These are phyloP conservation scores for Drosophila antonietae DNA, from an alignment of 2,888 invertebrate genomes.

Conservation along the genomic window DNA sequence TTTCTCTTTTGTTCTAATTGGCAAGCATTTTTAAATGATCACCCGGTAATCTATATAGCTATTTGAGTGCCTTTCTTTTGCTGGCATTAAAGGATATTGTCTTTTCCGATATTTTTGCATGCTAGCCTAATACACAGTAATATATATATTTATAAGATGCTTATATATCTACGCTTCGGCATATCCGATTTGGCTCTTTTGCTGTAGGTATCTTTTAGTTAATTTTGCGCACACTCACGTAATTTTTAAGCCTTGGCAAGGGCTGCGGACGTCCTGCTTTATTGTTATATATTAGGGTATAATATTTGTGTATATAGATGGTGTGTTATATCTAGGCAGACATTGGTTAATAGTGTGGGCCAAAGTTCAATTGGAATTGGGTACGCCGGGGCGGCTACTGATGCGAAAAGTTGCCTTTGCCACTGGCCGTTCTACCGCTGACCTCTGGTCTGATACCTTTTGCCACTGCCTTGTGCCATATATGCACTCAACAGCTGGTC, in stretches of 20 bases:
- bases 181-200: background rate
- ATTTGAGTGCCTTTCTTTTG: background rate
- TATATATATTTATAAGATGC: background rate
- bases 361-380: conserved; percentile 55
- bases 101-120: background rate
- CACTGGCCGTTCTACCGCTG: background rate
- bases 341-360: background rate
- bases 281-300: conserved; percentile 10
- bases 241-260: conserved; percentile 29
- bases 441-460: background rate
- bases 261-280: conserved; percentile 21
- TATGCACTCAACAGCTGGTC: conserved; percentile 64
- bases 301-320: background rate
- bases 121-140: background rate
- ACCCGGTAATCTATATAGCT: background rate
- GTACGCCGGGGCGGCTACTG: conserved; percentile 21
- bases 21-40: no score
- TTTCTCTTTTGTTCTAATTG: background rate
- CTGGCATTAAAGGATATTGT: background rate
- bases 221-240: conserved; percentile 13
- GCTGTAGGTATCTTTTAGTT: conserved; percentile 2
- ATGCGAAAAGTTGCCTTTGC: conserved; percentile 42
- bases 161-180: background rate
- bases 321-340: background rate
- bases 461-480: conserved; percentile 30